Evolutionary conservation across 2,113 vertebrate species (phyloP).

Genomic region (Candoia aspera): DNA sequence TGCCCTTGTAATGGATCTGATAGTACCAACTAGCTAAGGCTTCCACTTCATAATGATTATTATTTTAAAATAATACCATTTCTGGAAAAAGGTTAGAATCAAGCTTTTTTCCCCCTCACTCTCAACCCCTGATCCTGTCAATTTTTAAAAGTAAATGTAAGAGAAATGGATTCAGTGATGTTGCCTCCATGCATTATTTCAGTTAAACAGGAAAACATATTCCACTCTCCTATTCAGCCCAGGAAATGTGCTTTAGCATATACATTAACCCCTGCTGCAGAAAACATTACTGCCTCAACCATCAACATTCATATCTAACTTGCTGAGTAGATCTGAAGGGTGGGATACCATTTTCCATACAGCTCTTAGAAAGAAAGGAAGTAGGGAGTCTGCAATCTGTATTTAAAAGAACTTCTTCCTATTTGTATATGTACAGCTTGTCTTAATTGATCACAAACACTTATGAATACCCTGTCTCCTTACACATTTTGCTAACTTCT

Average conservation of each 20-base stretch:
- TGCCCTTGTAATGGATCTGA: constrained; percentile 26
- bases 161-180: neutral
- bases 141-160: neutral
- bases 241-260: neutral
- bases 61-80: neutral
- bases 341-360: neutral
- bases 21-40: constrained; percentile 3
- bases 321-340: neutral
- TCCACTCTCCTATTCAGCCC: neutral
- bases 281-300: neutral
- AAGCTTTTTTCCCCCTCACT: neutral
- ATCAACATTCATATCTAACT: neutral
- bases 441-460: neutral
- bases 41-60: neutral
- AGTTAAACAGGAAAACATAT: neutral
- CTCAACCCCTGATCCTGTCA: neutral
- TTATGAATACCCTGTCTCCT: neutral
- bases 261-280: neutral
- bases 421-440: neutral
- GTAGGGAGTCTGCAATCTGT: neutral
- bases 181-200: neutral
- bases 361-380: neutral
- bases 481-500: neutral
- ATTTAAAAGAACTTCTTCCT: neutral
- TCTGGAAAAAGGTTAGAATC: constrained; percentile 2